Percentiles rank a stretch among this genome's conserved stretches.
Evolutionary conservation across 2,113 vertebrate species (phyloP).

Genomic region (Mirza zaza): DNA sequence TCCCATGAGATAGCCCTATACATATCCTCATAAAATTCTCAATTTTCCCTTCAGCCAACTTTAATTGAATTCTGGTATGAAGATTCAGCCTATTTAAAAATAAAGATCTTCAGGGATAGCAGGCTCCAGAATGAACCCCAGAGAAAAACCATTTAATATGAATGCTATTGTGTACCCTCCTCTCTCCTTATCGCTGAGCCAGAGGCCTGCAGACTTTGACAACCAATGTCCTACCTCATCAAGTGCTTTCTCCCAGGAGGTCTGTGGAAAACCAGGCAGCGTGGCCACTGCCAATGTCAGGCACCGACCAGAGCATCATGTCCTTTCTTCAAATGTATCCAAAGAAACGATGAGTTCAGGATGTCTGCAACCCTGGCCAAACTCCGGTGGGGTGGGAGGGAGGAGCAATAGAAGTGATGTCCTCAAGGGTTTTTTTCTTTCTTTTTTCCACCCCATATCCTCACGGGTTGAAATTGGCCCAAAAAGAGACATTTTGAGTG

Average conservation of each 20-base stretch:
- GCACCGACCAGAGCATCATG: neutral
- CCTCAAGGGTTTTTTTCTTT: neutral
- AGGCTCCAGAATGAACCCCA: neutral
- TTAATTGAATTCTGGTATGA: constrained; percentile 12
- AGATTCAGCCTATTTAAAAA: neutral
- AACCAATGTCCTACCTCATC: neutral
- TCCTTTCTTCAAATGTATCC: neutral
- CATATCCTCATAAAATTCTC: neutral
- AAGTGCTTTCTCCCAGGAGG: neutral
- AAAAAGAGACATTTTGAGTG: neutral
- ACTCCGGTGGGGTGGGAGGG: too few species aligned
- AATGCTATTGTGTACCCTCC: neutral
- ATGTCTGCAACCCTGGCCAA: neutral
- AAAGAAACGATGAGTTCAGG: neutral
- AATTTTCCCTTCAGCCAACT: neutral
- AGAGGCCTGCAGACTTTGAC: neutral
- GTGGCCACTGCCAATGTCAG: neutral
- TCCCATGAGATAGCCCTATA: neutral
- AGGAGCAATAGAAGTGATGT: neutral
- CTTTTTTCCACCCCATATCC: neutral
- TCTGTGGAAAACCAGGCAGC: neutral
- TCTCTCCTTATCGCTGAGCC: neutral
- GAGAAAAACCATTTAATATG: neutral
- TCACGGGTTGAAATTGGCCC: neutral
- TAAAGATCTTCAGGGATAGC: neutral